Percentiles rank a stretch among this genome's conserved stretches.
Evolutionary conservation across 2,113 vertebrate genomes (phyloP).

Genomic region (Cheilinus undulatus): DNA sequence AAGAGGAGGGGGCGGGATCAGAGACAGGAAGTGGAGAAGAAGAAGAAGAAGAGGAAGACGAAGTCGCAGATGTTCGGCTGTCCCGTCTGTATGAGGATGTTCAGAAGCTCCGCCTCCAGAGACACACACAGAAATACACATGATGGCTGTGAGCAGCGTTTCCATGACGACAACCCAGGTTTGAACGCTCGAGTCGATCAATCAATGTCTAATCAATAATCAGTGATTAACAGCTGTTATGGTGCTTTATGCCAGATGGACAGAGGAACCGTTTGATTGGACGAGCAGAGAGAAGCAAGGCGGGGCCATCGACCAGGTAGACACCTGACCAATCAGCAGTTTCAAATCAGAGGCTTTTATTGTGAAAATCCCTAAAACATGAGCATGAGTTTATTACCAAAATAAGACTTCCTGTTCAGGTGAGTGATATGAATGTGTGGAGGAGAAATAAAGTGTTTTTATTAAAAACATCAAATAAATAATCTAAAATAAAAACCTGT

Average conservation of each 20-base stretch:
- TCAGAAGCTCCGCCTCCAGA: background rate
- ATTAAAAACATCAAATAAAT: too few relatives aligned
- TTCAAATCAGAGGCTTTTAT: background rate
- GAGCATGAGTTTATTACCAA: too few relatives aligned
- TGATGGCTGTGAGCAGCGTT: background rate
- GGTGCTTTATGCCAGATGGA: constrained; percentile 13
- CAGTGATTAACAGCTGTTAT: background rate
- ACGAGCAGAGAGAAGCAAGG: constrained; percentile 11
- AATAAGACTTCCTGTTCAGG: background rate
- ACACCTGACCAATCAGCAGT: background rate
- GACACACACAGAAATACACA: constrained; percentile 35
- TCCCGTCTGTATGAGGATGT: background rate
- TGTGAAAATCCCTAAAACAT: background rate
- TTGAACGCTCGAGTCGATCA: constrained; percentile 1
- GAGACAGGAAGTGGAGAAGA: background rate
- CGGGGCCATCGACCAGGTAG: constrained; percentile 31
- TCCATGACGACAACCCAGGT: constrained; percentile 61
- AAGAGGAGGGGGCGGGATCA: background rate
- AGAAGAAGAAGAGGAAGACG: background rate
- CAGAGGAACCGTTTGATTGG: constrained; percentile 16
- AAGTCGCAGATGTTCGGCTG: background rate
- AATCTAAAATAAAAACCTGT: too few relatives aligned
- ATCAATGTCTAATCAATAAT: background rate
- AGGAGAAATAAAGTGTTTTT: too few relatives aligned
- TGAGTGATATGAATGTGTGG: too few relatives aligned